phyloP scores from a whole-genome alignment of 2,113 vertebrate genomes.

The Thomomys bottae region DNA sequence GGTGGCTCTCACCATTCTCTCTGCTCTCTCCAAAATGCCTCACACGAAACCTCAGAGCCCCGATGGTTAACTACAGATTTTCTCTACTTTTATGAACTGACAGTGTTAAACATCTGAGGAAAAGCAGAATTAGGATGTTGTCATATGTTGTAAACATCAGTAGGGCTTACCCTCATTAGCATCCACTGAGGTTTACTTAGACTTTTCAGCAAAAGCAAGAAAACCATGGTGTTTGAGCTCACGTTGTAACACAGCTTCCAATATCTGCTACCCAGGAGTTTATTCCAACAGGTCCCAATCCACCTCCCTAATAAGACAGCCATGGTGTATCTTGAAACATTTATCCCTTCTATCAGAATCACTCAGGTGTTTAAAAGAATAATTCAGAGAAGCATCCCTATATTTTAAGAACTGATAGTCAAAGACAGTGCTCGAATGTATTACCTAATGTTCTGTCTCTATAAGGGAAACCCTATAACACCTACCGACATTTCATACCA shows the following conservation, averaged over 20 bases:
- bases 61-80: background rate
- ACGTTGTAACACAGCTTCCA: background rate
- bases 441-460: background rate
- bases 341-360: background rate
- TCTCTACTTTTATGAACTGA: background rate
- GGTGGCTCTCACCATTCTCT: background rate
- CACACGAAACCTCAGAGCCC: background rate
- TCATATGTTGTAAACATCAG: background rate
- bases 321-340: background rate
- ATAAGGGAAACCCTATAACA: background rate
- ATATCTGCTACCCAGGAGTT: background rate
- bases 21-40: background rate
- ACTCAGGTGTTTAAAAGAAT: background rate
- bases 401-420: constrained; percentile 44
- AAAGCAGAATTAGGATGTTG: background rate
- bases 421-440: background rate
- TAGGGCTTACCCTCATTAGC: background rate
- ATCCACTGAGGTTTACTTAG: background rate
- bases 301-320: constrained; percentile 12
- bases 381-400: constrained; percentile 15
- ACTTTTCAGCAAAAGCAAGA: background rate
- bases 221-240: background rate
- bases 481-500: background rate
- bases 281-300: background rate
- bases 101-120: background rate